Conservation (phyloP, 2,113 vertebrate genomes). For the Ptilorrhoa leucosticta region DNA sequence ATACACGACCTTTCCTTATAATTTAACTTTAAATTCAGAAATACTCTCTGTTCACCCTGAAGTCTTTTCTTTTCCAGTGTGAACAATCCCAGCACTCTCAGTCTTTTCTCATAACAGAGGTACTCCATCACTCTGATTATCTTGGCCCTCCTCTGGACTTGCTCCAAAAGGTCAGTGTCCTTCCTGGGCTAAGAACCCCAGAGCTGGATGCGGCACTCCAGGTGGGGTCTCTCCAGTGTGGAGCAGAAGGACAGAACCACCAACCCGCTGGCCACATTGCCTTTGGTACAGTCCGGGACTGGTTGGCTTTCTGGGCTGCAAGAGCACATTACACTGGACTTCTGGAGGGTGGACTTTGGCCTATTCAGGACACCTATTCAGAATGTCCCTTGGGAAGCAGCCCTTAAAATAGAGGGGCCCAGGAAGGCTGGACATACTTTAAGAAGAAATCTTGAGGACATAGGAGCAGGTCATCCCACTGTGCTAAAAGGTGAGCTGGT, state of each 20-base stretch:
- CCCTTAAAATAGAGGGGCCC: background rate
- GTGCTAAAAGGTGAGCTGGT: rapidly evolving
- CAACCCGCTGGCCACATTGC: background rate
- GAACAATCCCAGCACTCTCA: background rate
- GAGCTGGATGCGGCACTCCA: background rate
- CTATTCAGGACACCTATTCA: rapidly evolving
- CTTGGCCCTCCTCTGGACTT: background rate
- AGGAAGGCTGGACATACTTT: background rate
- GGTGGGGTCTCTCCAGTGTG: rapidly evolving
- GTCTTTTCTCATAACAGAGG: background rate
- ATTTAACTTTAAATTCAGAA: background rate
- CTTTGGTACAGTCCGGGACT: background rate
- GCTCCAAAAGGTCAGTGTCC: background rate
- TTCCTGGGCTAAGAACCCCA: background rate
- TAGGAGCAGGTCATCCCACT: background rate
- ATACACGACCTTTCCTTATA: background rate
- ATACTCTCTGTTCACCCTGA: background rate
- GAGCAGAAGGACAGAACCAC: background rate
- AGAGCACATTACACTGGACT: background rate
- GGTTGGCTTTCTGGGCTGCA: background rate
- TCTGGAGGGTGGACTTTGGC: background rate
- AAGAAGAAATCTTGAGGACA: background rate
- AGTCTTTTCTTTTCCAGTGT: background rate
- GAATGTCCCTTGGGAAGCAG: background rate
- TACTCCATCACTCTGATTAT: background rate